Conservation (phyloP, 2,113 vertebrate species). For the Gracilinanus agilis region DNA sequence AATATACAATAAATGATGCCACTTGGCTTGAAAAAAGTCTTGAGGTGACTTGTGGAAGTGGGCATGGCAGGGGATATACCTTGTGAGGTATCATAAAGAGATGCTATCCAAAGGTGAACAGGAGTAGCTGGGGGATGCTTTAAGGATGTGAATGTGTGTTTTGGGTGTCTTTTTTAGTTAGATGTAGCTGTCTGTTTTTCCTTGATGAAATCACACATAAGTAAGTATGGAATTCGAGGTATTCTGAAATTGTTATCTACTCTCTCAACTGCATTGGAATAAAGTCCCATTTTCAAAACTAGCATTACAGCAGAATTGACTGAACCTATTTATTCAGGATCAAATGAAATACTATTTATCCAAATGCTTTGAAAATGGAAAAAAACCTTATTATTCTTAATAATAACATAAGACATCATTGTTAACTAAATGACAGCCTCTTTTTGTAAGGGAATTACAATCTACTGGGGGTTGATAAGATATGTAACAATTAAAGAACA, state of each 20-base stretch:
- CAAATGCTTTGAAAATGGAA: background rate
- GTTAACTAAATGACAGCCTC: background rate
- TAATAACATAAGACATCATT: background rate
- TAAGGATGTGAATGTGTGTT: background rate
- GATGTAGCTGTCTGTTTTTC: background rate
- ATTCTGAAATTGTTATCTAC: background rate
- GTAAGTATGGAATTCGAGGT: background rate
- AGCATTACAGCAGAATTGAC: background rate
- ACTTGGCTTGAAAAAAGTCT: background rate
- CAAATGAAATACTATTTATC: background rate
- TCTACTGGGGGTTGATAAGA: background rate
- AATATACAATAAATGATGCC: background rate
- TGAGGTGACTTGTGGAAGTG: background rate
- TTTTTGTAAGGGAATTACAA: background rate
- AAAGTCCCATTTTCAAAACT: background rate
- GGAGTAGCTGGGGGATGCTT: background rate
- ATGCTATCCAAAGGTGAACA: background rate
- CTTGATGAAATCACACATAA: background rate
- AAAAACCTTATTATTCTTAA: background rate
- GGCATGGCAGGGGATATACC: background rate
- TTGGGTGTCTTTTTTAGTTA: background rate
- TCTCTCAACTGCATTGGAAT: background rate
- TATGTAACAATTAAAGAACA: background rate
- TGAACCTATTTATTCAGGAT: background rate
- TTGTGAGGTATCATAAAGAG: background rate